Percentiles rank a stretch among this genome's conserved stretches.
phyloP scores from a whole-genome alignment of 2,797 vertebrate species.

The Rousettus madagascariensis region DNA sequence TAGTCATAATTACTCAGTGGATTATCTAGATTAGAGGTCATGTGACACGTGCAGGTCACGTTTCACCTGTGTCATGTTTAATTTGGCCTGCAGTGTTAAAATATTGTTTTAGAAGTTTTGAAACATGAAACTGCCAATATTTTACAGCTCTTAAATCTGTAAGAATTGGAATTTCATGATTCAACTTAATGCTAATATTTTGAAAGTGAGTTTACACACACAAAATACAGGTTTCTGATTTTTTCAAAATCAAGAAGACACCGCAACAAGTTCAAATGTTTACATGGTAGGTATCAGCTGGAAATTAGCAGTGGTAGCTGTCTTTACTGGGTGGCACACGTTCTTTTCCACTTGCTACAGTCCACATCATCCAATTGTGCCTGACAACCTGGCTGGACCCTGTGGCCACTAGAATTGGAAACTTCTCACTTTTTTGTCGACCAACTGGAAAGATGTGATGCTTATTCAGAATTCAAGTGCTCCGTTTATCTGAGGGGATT shows the following conservation, averaged over 20 bases:
- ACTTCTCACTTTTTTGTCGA: background rate
- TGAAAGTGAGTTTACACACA: background rate
- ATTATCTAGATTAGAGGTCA: background rate
- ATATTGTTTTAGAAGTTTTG: background rate
- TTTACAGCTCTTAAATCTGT: conserved; percentile 18
- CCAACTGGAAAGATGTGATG: background rate
- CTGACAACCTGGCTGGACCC: background rate
- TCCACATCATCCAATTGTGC: background rate
- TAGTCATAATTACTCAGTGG: background rate
- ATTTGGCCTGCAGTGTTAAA: background rate
- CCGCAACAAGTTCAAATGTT: background rate
- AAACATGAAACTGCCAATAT: background rate
- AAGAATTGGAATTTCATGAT: background rate
- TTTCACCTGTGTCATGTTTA: background rate
- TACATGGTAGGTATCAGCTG: background rate
- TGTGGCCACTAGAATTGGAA: background rate
- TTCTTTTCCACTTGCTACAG: background rate
- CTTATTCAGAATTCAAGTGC: conserved; percentile 10
- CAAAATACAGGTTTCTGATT: background rate
- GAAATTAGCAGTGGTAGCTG: background rate
- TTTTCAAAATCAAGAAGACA: background rate
- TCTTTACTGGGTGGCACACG: background rate
- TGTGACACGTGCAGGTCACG: background rate
- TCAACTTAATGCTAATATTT: background rate
- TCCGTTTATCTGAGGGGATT: background rate